phyloP scores from a whole-genome alignment of 1,140 invertebrate species.

The Brachionus koreanus region DNA sequence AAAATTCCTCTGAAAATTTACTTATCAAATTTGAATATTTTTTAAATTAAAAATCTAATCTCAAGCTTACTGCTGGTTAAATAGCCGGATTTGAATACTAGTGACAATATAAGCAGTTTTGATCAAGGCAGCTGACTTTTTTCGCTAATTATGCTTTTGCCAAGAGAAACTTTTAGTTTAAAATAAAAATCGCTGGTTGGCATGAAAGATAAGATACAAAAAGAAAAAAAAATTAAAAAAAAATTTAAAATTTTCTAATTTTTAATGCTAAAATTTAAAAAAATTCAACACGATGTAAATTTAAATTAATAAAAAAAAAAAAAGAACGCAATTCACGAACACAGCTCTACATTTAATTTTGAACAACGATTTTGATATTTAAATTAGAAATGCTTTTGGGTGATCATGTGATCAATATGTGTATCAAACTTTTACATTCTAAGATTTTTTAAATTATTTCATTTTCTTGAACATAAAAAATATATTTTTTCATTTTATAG shows the following conservation, averaged over 20 bases:
- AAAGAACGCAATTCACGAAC: neutral
- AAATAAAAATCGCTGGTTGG: neutral
- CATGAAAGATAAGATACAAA: neutral
- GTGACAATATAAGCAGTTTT: neutral
- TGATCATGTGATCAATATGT: neutral
- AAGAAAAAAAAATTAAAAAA: neutral
- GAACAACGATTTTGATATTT: neutral
- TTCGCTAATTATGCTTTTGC: neutral
- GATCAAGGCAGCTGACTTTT: neutral
- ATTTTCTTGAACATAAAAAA: neutral
- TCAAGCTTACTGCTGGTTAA: neutral
- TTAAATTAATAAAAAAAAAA: neutral
- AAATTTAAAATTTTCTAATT: neutral
- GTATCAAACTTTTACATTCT: neutral
- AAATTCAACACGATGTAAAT: neutral
- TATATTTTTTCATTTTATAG: neutral
- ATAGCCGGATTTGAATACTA: neutral
- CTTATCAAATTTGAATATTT: neutral
- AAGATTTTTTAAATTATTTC: neutral
- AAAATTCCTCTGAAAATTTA: neutral
- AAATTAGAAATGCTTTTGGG: neutral
- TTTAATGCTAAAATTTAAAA: neutral
- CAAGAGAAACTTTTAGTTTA: neutral
- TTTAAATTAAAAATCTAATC: neutral
- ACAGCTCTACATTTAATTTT: neutral